Percentiles rank a stretch among this genome's conserved stretches.
Evolutionary conservation across 2,888 invertebrate species (phyloP).

Genomic region (Pterostichus niger): DNA sequence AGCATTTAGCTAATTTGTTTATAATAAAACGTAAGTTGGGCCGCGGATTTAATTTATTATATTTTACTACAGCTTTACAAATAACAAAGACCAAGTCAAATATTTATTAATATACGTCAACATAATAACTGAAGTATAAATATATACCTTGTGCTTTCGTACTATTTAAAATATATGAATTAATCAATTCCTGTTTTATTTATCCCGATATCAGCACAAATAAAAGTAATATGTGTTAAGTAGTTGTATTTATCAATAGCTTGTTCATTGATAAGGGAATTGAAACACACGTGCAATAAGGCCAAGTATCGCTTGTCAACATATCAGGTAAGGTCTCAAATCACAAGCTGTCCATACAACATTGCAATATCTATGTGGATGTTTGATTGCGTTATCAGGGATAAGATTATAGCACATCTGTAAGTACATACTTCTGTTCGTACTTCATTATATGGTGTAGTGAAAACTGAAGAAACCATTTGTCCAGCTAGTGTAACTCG

Average conservation of each 20-base stretch:
- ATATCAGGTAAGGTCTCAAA: conserved; percentile 61
- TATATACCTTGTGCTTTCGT: conserved; percentile 49
- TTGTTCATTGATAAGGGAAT: conserved; percentile 32
- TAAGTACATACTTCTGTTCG: conserved; percentile 23
- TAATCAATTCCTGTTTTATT: conserved; percentile 36
- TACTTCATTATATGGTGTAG: conserved; percentile 1
- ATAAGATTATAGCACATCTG: conserved; percentile 50
- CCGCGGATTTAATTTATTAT: conserved; percentile 48
- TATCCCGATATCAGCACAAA: conserved; percentile 18
- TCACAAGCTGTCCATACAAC: conserved; percentile 65
- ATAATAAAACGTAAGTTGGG: conserved; percentile 33
- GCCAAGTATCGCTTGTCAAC: conserved; percentile 43
- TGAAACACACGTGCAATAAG: conserved; percentile 49
- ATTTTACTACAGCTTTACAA: conserved; percentile 35
- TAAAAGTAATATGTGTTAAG: conserved; percentile 42
- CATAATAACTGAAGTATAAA: no score
- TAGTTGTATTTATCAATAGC: conserved; percentile 45
- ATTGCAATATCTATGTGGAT: conserved; percentile 62
- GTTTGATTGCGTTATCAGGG: conserved; percentile 56
- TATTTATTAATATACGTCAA: conserved; percentile 41
- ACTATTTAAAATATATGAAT: conserved; percentile 54
- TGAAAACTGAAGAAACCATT: conserved; percentile 4
- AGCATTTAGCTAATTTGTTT: conserved; percentile 29
- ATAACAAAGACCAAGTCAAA: conserved; percentile 48
- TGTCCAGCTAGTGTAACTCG: background rate